Conservation (phyloP, 2,888 invertebrate genomes). For the Altica lythri region DNA sequence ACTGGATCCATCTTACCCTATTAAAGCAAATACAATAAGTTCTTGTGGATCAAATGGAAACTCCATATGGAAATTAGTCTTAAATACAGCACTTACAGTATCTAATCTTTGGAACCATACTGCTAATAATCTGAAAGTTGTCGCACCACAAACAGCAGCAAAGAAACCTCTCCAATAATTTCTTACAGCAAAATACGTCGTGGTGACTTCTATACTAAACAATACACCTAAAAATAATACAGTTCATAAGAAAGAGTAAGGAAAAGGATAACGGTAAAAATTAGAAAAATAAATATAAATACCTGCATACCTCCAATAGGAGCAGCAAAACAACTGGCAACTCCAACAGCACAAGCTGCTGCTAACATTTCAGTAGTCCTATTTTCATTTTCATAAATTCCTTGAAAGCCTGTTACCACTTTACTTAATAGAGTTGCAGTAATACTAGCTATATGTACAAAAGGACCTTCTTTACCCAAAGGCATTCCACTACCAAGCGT, state of each 20-base stretch:
- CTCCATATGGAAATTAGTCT: conserved; percentile 88
- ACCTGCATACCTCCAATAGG: conserved; percentile 82
- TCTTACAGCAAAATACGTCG: conserved; percentile 96
- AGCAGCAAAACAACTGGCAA: conserved; percentile 92
- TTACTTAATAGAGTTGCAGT: conserved; percentile 92
- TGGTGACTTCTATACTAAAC: conserved; percentile 99
- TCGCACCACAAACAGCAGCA: conserved; percentile 96
- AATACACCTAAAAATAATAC: conserved; percentile 73
- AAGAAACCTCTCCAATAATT: conserved; percentile 99
- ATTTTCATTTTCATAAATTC: conserved; percentile 94
- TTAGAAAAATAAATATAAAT: background rate
- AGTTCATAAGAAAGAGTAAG: background rate
- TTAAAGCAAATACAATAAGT: conserved; percentile 89
- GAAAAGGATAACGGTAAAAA: background rate
- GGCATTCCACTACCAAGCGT: conserved; percentile 96
- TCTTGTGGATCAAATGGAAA: conserved; percentile 98
- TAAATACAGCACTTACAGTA: conserved; percentile 93
- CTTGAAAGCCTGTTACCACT: conserved; percentile 90
- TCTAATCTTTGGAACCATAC: conserved; percentile 95
- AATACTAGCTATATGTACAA: conserved; percentile 97
- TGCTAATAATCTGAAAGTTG: conserved; percentile 89
- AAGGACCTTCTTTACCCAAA: conserved; percentile 96
- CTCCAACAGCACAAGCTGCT: conserved; percentile 97
- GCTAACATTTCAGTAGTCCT: conserved; percentile 96
- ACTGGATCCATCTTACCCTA: conserved; percentile 70